Evolutionary conservation across 1,140 invertebrate species (phyloP).

Genomic region (Drosophila suzukii): DNA sequence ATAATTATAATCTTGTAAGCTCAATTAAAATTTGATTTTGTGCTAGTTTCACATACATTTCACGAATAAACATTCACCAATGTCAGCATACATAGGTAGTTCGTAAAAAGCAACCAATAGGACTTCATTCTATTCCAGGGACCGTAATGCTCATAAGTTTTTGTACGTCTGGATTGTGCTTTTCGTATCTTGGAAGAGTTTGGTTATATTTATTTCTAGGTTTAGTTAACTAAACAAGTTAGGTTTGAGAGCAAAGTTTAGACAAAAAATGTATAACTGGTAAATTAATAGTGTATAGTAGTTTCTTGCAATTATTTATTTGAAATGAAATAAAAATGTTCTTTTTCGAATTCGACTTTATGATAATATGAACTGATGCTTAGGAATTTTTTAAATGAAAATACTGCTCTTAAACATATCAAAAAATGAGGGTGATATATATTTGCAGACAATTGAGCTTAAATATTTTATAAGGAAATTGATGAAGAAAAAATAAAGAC

Average conservation of each 20-base stretch:
- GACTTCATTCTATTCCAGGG: constrained; percentile 14
- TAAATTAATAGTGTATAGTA: no score
- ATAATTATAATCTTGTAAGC: constrained; percentile 49
- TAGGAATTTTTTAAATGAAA: no score
- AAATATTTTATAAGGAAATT: no score
- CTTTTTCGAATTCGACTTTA: no score
- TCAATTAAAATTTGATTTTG: constrained; percentile 57
- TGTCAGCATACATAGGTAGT: constrained; percentile 17
- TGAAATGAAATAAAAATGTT: no score
- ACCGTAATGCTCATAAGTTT: constrained; percentile 1
- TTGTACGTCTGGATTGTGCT: background rate
- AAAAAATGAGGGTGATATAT: no score
- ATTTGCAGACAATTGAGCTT: no score
- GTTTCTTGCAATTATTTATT: background rate
- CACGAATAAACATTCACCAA: constrained; percentile 19
- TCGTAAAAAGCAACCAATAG: constrained; percentile 16
- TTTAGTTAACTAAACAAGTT: background rate
- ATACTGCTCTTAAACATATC: no score
- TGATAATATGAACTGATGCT: no score
- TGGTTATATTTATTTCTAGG: background rate
- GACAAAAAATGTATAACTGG: no score
- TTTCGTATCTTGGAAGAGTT: constrained; percentile 15
- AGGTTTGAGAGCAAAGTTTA: background rate
- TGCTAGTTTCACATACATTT: constrained; percentile 44
- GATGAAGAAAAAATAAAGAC: no score